These are phyloP conservation scores for Anarhynchus alexandrinus DNA, from an alignment of 2,113 vertebrate genomes.

Conservation along the genomic window DNA sequence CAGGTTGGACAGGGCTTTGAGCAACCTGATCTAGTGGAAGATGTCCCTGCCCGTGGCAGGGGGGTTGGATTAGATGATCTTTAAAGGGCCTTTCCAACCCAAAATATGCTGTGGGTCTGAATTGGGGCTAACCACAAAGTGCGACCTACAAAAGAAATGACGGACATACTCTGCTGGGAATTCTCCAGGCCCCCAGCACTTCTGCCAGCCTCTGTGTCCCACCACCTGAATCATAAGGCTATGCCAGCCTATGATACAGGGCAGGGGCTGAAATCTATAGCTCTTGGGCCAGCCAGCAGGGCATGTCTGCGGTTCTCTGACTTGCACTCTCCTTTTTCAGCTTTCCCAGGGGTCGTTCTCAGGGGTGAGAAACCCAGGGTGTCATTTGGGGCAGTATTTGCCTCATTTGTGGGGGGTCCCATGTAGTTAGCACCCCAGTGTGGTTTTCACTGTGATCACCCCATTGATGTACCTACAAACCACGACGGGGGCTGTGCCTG, in stretches of 20 bases:
- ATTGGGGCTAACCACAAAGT: not conserved
- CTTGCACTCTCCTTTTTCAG: not conserved
- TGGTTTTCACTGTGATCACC: not conserved
- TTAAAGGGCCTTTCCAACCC: not conserved
- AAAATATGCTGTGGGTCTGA: not conserved
- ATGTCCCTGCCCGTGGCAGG: not conserved
- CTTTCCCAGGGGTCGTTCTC: not conserved
- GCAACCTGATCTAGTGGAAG: not conserved
- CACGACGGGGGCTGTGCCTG: not conserved
- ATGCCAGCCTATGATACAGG: not conserved
- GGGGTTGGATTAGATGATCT: not conserved
- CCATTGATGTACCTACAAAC: not conserved
- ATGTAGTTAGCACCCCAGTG: rapidly evolving
- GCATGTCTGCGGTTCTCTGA: not conserved
- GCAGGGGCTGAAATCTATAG: not conserved
- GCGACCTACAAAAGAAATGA: not conserved
- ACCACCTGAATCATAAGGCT: not conserved
- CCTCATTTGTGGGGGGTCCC: not conserved
- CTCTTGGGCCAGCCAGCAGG: not conserved
- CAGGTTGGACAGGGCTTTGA: not conserved
- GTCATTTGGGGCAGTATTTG: not conserved
- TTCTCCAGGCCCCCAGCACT: not conserved
- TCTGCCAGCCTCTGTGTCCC: not conserved
- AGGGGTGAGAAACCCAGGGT: not conserved
- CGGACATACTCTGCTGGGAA: not conserved